Percentiles rank a stretch among this genome's conserved stretches.
Conservation (phyloP, 2,797 vertebrate genomes). For the Enteromius trimaculatus region DNA sequence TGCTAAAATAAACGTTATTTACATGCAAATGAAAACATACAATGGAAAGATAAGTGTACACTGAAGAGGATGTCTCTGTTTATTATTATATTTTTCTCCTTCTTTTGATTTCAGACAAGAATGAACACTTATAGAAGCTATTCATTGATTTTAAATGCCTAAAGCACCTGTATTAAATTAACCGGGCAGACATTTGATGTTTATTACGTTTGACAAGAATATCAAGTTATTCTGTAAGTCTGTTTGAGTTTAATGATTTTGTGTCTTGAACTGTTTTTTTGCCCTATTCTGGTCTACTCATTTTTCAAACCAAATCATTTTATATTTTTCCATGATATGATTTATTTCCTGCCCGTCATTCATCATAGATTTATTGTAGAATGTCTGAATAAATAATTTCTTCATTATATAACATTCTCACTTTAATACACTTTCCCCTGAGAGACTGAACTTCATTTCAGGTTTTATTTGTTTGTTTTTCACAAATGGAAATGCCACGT, state of each 20-base stretch:
- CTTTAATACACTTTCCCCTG: slow-evolving; percentile 33
- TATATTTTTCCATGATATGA: slow-evolving; percentile 5
- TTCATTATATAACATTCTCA: slow-evolving; percentile 14
- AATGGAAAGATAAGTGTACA: slow-evolving; percentile 23
- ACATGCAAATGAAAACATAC: slow-evolving; percentile 44
- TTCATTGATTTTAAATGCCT: slow-evolving; percentile 6
- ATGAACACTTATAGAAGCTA: not conserved
- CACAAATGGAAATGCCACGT: slow-evolving; percentile 20
- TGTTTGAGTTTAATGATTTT: slow-evolving; percentile 22
- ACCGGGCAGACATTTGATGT: not conserved
- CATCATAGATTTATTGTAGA: slow-evolving; percentile 12
- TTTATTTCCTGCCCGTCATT: slow-evolving; percentile 33
- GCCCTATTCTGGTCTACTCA: not conserved
- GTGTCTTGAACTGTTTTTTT: not conserved
- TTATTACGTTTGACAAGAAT: slow-evolving; percentile 24
- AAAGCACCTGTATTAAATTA: not conserved
- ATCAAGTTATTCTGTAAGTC: slow-evolving; percentile 25
- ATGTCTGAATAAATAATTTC: slow-evolving; percentile 28
- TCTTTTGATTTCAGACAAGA: slow-evolving; percentile 22
- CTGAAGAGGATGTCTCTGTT: not conserved
- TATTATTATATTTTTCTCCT: not conserved
- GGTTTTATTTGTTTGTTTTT: slow-evolving; percentile 28
- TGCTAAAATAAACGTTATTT: slow-evolving; percentile 45
- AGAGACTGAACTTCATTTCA: slow-evolving; percentile 30
- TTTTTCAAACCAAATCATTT: slow-evolving; percentile 44